phyloP scores from a whole-genome alignment of 2,888 invertebrate genomes.

The Apeira syringaria region DNA sequence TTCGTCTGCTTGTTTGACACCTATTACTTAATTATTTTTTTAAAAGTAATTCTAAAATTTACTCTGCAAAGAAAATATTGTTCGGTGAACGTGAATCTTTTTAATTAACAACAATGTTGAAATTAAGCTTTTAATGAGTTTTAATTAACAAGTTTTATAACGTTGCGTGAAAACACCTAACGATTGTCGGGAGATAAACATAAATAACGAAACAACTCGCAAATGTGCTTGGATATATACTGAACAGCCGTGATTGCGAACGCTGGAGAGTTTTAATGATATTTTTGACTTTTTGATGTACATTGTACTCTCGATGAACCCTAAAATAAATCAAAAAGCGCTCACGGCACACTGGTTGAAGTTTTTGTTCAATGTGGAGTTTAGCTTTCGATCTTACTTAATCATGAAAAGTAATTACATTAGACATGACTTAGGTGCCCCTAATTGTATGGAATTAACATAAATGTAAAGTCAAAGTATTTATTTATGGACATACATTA shows the following conservation, averaged over 20 bases:
- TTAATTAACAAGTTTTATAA: slow-evolving; percentile 77
- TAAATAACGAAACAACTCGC: slow-evolving; percentile 23
- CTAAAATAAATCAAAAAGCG: neutral
- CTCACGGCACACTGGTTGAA: neutral
- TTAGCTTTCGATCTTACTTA: neutral
- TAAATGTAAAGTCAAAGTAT: too few species aligned
- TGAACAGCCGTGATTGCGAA: slow-evolving; percentile 4
- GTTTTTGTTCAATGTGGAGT: neutral
- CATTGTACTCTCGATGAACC: neutral
- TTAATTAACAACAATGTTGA: slow-evolving; percentile 79
- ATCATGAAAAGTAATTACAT: slow-evolving; percentile 1
- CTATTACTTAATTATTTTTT: slow-evolving; percentile 67
- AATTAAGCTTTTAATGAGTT: slow-evolving; percentile 79
- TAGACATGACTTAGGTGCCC: too few species aligned
- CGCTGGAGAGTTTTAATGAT: slow-evolving; percentile 12
- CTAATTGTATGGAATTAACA: too few species aligned
- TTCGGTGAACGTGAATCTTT: slow-evolving; percentile 77
- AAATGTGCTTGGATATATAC: slow-evolving; percentile 14
- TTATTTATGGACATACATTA: too few species aligned
- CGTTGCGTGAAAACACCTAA: slow-evolving; percentile 62
- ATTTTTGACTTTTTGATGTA: slow-evolving; percentile 16
- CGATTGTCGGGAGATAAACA: slow-evolving; percentile 40
- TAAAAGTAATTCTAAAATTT: too few species aligned
- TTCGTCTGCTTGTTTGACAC: too few species aligned
- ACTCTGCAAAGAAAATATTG: slow-evolving; percentile 68